A percentile compares a stretch with the other conserved stretches of the same genome.
Conservation (phyloP, 2,888 invertebrate species). For the Heliconius ethilla region DNA sequence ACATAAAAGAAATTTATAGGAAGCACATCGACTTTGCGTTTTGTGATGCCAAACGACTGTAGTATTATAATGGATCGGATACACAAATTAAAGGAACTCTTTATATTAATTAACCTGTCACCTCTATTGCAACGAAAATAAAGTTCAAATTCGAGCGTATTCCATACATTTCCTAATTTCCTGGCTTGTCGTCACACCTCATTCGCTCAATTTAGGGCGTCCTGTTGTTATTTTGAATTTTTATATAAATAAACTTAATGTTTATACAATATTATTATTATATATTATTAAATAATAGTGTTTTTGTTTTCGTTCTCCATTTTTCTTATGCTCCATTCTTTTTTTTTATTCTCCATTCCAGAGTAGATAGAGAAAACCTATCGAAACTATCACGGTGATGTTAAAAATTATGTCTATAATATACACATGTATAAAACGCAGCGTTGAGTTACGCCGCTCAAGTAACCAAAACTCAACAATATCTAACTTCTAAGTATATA, state of each 20-base stretch:
- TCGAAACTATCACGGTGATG: too few species aligned
- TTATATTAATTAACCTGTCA: constrained; percentile 37
- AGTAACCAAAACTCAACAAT: too few species aligned
- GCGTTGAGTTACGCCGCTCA: too few species aligned
- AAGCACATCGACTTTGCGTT: constrained; percentile 39
- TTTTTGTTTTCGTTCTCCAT: too few species aligned
- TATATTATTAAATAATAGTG: constrained; percentile 10
- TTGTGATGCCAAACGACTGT: constrained; percentile 51
- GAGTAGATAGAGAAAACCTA: background rate
- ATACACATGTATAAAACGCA: too few species aligned
- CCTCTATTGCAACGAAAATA: constrained; percentile 37
- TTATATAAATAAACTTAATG: constrained; percentile 46
- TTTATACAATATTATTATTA: too few species aligned
- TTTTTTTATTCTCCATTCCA: too few species aligned
- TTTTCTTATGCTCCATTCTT: too few species aligned
- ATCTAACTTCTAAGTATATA: background rate
- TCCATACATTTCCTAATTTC: constrained; percentile 68
- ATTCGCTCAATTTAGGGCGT: constrained; percentile 57
- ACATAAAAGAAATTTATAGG: constrained; percentile 44
- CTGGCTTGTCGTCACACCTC: constrained; percentile 59
- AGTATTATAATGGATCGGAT: constrained; percentile 52
- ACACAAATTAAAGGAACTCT: constrained; percentile 51
- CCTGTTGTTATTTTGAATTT: constrained; percentile 47
- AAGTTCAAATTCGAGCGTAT: constrained; percentile 40
- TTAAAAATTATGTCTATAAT: too few species aligned